Evolutionary conservation across 2,113 vertebrate species (phyloP), one percentile per base, ranked within the genome.

Genomic region (Anguilla rostrata): DNA sequence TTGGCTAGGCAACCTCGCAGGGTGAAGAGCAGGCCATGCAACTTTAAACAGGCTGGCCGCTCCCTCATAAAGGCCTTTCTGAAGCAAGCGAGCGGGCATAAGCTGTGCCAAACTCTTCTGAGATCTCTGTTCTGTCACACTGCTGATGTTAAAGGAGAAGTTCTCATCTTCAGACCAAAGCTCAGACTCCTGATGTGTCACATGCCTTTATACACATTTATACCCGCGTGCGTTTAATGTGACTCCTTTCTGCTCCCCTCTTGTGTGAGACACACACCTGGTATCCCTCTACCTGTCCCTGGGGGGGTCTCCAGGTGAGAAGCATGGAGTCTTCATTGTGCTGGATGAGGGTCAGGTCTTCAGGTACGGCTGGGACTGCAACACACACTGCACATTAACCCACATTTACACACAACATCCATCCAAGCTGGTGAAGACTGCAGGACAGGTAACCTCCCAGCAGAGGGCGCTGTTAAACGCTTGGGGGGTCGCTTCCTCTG

Each of bases 1-100:
- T 94, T 95, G 93, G 92, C 96, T 93, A 93, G 95, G 96, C 90
- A 95, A 97, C 95, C 91, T 88, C 92, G 88, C 93, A 95, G 94
- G 60, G 91, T 92, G 91, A 96, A 95, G 91, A 91, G 90, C 90
- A 86, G 84, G 87, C 93, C 94, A 97, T 97, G 94, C 97, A 97
- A 95, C 87, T 96, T 97, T 96, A 95, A 92, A 96, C 88, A 91
- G 92, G 91, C 94, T 92, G 91, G 91, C 93, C 90, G 88, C 71
- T 94, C 86, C 91, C 86, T 88, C 88, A 92, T 91, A 92, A 93
- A 91, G 86, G 89, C 87, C 41, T 34, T 78, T 71, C 66, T 85
- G 63, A 39, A 40, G n/a, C 75, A 66, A 18, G 63, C 78, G 8
- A 81, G 26, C 40, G 82, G 56, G 86, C 29, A 87, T 90, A 90